Evolutionary conservation across 2,797 vertebrate genomes (phyloP).

Genomic region (Danio aesculapii): DNA sequence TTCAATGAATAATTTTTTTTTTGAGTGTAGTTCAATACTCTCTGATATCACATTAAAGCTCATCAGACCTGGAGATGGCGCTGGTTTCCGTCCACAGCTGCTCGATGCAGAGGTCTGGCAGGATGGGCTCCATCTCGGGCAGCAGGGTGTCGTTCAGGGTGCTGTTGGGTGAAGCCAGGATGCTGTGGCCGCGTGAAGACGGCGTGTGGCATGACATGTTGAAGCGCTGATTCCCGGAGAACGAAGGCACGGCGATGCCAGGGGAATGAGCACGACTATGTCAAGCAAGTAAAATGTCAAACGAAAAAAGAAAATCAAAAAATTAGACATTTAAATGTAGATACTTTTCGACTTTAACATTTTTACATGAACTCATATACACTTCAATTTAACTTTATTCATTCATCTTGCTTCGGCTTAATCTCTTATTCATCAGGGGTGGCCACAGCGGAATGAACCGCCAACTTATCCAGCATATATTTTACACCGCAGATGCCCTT

Average conservation of each 20-base stretch:
- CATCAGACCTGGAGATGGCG: constrained; percentile 79
- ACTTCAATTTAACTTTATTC: no score
- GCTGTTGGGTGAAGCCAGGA: constrained; percentile 85
- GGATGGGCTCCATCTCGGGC: constrained; percentile 90
- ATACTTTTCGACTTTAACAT: no score
- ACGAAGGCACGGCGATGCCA: constrained; percentile 91
- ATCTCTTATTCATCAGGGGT: no score
- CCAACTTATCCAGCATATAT: no score
- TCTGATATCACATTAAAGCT: background rate
- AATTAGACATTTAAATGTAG: background rate
- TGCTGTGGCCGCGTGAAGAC: constrained; percentile 81
- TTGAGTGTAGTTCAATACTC: background rate
- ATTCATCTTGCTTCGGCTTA: no score
- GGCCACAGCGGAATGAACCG: no score
- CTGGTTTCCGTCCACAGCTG: constrained; percentile 92
- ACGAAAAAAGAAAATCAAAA: background rate
- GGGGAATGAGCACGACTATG: constrained; percentile 94
- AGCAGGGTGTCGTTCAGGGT: constrained; percentile 82
- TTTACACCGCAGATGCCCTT: no score
- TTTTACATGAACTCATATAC: no score
- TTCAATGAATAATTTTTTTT: no score
- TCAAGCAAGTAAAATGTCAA: background rate
- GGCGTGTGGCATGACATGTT: constrained; percentile 86
- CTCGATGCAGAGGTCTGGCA: constrained; percentile 95
- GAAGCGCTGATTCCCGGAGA: constrained; percentile 90